Base-by-base conservation (phyloP, 2,797 vertebrate species). In the Thripadectes ignobilis region DNA sequence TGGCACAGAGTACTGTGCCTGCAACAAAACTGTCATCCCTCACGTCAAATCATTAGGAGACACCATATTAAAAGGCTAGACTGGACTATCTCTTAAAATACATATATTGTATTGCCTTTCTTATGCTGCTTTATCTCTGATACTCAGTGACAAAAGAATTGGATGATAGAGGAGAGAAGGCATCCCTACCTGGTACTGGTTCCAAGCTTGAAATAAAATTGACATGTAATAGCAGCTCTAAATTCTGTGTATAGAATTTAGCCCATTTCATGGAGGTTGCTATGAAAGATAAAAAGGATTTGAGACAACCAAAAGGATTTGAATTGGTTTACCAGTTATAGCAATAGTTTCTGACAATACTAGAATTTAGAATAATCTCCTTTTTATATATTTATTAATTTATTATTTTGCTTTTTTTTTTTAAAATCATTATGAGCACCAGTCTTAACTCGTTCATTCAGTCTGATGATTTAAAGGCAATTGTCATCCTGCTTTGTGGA, bases 141-240 rank as follows among this genome's bases (percentile, higher is more conserved):
- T 77, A 13, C 12, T 74, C 29, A 59, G 8, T 79, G 74, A 48
- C 51, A 59, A 82, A 88, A 81, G 32, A 89, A 90, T 43, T 85
- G 45, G 45, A 58, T 92, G 79, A 68, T 90, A 72, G 71, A 91
- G 75, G 36, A 66, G 54, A 88, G 49, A 75, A 88, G 16, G 38
- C 26, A 87, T 87, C 91, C 14, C 45, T 92, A 19, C 77, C 76
- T 94, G 79, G 38, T 77, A 80, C 27, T 62, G 39, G 39, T 92
- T 95, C 54, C 84, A 92, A 82, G 38, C 46, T 14, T 87, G 95
- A 93, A 92, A 89, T 69, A 92, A 91, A 92, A 85, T 71, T 75
- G 45, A 85, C 45, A 30, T 8, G 3, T 87, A 85, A 89, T 58
- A 69, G 58, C 55, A 87, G 45, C 45, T 91, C 43, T 83, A 66